Evolutionary conservation across 2,888 invertebrate genomes (phyloP).

Genomic region (Agrenia bidenticulata): DNA sequence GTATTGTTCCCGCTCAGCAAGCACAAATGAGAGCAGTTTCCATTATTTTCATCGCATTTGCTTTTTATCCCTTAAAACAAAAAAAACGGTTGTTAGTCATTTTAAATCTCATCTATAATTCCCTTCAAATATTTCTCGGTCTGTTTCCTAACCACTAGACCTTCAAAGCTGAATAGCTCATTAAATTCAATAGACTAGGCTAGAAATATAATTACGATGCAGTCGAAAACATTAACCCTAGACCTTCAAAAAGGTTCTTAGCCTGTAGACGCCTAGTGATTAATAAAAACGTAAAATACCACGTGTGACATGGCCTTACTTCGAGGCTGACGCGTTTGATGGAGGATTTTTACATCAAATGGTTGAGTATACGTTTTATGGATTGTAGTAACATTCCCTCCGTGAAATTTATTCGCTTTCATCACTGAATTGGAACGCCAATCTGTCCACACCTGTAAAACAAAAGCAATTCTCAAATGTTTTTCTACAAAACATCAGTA

Average conservation of each 20-base stretch:
- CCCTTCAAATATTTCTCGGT: no score
- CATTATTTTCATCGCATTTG: slow-evolving; percentile 71
- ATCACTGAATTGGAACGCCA: slow-evolving; percentile 79
- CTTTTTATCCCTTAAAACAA: slow-evolving; percentile 57
- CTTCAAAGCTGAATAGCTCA: no score
- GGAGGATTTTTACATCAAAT: slow-evolving; percentile 82
- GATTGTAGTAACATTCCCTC: slow-evolving; percentile 71
- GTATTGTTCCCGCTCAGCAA: slow-evolving; percentile 67
- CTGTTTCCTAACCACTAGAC: no score
- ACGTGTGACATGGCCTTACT: slow-evolving; percentile 57
- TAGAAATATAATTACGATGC: no score
- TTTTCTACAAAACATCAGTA: no score
- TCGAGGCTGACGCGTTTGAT: slow-evolving; percentile 72
- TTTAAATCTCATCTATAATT: not conserved
- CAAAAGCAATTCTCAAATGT: not conserved
- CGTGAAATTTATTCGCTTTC: slow-evolving; percentile 85
- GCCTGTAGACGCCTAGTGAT: no score
- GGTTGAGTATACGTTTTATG: slow-evolving; percentile 83
- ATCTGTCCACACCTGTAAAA: slow-evolving; percentile 58
- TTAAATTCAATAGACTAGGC: no score
- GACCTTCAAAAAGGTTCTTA: no score
- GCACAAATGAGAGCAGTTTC: slow-evolving; percentile 79
- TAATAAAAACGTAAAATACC: slow-evolving; percentile 6
- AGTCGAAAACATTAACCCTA: no score
- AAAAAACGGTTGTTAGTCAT: not conserved